Base-by-base conservation (phyloP, 2,888 invertebrate species). In the Acanthopleura granulata region DNA sequence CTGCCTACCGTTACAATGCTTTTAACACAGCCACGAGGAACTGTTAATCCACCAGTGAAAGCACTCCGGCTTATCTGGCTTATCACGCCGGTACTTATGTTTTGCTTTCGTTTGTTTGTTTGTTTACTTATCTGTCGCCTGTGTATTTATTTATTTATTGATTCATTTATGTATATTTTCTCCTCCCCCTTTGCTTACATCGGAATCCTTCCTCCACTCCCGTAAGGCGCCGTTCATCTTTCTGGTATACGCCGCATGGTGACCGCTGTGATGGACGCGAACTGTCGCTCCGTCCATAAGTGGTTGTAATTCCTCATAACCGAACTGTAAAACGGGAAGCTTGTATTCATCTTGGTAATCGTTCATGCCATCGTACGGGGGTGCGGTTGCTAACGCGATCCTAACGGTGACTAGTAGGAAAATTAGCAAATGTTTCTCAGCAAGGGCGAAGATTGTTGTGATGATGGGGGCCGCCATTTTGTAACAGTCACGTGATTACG, bases 291-390 rank as follows among this genome's bases (percentile, higher is more conserved):
- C 83, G 70, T 85, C 86, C 15, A 88, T 77, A 61, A 78, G 81
- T 1, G 88, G 88, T 70, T 87, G 87, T 70, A 88, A 76, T 22
- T 81, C 86, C 30, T 81, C 80, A 72, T 84, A 82, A 9, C 75
- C 77, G 73, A 80, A 87, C 11, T 80, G 78, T 30, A 88, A 78
- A 15, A 77, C 76, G 14, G 88, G 88, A 22, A 88, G 77, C 73
- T 81, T 79, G 76, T 87, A 87, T 51, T 84, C 82, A 1, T 66
- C 29, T 14, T 57, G n/a, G 22, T n/a, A 18, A 9, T 18, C 57
- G 18, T 57, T 22, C n/a, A 57, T 57, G 22, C 18, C 57, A 57
- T 18, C 57, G 22, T 57, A 57, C 12, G 57, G 57, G 18, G 57
- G 57, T 57, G 22, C 57, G 22, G 12, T 22, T n/a, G 57, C 57